Conservation (phyloP, 2,113 vertebrate genomes). For the Syrrhaptes paradoxus region DNA sequence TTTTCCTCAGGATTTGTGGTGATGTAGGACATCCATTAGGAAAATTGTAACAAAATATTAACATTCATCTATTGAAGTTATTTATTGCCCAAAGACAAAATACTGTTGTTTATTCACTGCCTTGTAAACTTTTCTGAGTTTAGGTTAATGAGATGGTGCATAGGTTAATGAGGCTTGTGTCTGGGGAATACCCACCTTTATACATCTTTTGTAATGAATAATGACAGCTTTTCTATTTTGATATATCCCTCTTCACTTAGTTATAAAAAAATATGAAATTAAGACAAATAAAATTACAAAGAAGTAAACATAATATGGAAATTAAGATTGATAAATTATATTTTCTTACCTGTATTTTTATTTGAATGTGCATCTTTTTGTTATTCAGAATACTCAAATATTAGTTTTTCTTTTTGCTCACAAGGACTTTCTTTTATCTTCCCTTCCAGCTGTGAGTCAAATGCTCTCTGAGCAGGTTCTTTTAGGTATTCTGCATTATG, state of each 20-base stretch:
- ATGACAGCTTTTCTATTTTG: neutral
- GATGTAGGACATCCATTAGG: neutral
- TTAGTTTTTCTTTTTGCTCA: neutral
- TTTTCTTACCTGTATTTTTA: neutral
- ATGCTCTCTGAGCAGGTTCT: accelerated
- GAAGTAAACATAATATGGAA: neutral
- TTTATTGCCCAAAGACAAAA: neutral
- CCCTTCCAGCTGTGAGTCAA: neutral
- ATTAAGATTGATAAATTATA: neutral
- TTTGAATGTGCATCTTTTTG: neutral
- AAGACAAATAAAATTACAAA: neutral
- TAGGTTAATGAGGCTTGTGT: neutral
- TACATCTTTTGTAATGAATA: neutral
- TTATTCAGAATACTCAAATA: neutral
- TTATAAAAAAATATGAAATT: neutral
- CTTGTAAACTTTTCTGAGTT: neutral
- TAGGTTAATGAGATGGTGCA: neutral
- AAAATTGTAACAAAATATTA: neutral
- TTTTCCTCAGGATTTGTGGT: neutral
- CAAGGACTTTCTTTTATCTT: neutral
- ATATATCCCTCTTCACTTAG: neutral
- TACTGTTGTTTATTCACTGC: neutral
- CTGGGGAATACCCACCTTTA: neutral
- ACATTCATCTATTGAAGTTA: neutral
- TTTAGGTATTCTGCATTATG: neutral